Percentiles rank a stretch among this genome's conserved stretches.
Conservation (phyloP, 2,113 vertebrate species). For the Glaucidium brasilianum region DNA sequence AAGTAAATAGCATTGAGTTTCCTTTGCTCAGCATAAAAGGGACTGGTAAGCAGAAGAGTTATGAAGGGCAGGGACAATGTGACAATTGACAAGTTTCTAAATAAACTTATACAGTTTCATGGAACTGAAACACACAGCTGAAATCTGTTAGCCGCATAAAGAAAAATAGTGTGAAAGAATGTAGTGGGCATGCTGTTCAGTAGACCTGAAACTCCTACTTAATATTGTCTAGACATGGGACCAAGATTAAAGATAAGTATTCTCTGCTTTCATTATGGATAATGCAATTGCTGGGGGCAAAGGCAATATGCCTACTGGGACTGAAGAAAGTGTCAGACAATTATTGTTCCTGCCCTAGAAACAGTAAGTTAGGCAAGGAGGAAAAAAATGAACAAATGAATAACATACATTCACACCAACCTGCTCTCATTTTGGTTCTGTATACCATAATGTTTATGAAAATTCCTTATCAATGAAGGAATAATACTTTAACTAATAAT, state of each 20-base stretch:
- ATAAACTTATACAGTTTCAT: background rate
- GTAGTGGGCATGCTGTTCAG: background rate
- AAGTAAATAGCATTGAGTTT: background rate
- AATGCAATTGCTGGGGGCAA: background rate
- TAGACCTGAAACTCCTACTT: background rate
- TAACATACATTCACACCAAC: background rate
- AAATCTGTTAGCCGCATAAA: background rate
- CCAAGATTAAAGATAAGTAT: background rate
- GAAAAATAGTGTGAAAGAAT: background rate
- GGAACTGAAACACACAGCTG: background rate
- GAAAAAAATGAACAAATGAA: background rate
- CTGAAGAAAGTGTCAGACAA: background rate
- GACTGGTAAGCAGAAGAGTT: background rate
- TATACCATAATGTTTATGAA: background rate
- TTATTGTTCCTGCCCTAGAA: background rate
- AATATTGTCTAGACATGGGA: background rate
- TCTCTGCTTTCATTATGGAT: background rate
- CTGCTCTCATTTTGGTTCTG: background rate
- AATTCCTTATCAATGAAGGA: background rate
- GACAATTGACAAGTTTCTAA: background rate
- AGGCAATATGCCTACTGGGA: background rate
- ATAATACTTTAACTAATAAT: background rate
- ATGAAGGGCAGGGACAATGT: background rate
- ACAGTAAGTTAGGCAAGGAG: background rate
- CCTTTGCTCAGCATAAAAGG: background rate